phyloP scores from a whole-genome alignment of 2,888 invertebrate genomes.

The Lepidochitona cinerea region DNA sequence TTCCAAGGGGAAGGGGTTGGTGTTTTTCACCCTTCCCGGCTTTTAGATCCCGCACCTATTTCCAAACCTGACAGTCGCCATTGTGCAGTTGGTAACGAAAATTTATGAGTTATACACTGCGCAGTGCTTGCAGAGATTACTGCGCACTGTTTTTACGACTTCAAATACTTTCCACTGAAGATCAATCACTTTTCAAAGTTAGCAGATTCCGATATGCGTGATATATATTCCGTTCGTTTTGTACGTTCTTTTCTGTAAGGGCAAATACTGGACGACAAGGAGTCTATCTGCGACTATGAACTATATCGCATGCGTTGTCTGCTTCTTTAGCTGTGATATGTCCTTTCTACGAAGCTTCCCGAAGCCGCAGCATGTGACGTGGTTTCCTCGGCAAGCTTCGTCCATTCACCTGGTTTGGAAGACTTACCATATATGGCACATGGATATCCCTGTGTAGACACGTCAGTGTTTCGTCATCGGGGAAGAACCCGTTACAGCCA shows the following conservation, averaged over 20 bases:
- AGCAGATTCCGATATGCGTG: no score
- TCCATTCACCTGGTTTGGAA: not conserved
- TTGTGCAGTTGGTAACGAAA: not conserved
- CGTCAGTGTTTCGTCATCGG: not conserved
- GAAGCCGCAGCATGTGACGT: no score
- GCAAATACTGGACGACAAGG: no score
- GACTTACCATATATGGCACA: not conserved
- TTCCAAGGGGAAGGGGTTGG: slow-evolving; percentile 2
- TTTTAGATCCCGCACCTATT: not conserved
- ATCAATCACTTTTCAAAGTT: no score
- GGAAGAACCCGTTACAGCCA: not conserved
- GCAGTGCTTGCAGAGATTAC: not conserved
- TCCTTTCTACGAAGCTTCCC: no score
- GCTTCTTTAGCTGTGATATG: no score
- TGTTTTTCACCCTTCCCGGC: slow-evolving; percentile 6
- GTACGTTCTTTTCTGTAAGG: no score
- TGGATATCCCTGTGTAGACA: not conserved
- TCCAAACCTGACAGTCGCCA: not conserved
- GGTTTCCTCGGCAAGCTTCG: no score
- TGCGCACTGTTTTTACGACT: not conserved
- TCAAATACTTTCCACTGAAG: no score
- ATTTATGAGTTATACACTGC: not conserved
- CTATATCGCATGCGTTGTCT: no score
- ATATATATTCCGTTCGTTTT: no score
- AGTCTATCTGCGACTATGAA: no score